A percentile compares a stretch with the other conserved stretches of the same genome.
These are phyloP conservation scores for Drosophila insularis DNA, from an alignment of 1,140 invertebrate genomes.

Conservation along the genomic window DNA sequence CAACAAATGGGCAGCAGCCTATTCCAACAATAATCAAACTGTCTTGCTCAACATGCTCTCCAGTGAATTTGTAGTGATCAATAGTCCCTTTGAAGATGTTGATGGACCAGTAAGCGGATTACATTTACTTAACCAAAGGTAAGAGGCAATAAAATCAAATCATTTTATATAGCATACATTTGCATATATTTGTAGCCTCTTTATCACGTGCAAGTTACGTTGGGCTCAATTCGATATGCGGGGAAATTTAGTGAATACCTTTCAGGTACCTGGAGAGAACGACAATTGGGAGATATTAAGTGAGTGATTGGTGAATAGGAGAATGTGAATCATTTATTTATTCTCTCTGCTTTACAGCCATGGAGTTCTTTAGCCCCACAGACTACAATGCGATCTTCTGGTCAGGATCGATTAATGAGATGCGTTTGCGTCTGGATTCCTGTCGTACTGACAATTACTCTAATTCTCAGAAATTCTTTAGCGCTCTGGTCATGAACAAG, in stretches of 20 bases:
- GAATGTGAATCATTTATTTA: background rate
- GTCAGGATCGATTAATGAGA: constrained; percentile 90
- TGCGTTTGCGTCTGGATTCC: constrained; percentile 87
- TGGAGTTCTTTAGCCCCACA: constrained; percentile 89
- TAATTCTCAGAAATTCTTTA: constrained; percentile 89
- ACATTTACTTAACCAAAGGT: constrained; percentile 90
- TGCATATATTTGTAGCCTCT: constrained; percentile 71
- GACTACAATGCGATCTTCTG: constrained; percentile 90
- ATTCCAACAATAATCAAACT: constrained; percentile 97
- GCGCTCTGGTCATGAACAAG: constrained; percentile 87
- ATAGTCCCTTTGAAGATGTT: constrained; percentile 90
- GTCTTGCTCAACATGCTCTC: constrained; percentile 95
- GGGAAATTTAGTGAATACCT: constrained; percentile 87
- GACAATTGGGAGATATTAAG: constrained; percentile 88
- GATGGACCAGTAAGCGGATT: constrained; percentile 85
- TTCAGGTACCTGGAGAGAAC: constrained; percentile 85
- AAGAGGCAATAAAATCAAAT: constrained; percentile 41
- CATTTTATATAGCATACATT: background rate
- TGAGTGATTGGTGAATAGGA: constrained; percentile 73
- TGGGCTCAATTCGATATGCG: constrained; percentile 91
- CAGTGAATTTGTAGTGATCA: constrained; percentile 92
- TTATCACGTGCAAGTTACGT: constrained; percentile 84
- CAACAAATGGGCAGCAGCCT: constrained; percentile 97
- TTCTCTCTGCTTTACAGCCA: constrained; percentile 82
- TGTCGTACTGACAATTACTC: constrained; percentile 84